These are phyloP conservation scores for Copidosoma aretas DNA, from an alignment of 2,888 invertebrate genomes.

Conservation along the genomic window DNA sequence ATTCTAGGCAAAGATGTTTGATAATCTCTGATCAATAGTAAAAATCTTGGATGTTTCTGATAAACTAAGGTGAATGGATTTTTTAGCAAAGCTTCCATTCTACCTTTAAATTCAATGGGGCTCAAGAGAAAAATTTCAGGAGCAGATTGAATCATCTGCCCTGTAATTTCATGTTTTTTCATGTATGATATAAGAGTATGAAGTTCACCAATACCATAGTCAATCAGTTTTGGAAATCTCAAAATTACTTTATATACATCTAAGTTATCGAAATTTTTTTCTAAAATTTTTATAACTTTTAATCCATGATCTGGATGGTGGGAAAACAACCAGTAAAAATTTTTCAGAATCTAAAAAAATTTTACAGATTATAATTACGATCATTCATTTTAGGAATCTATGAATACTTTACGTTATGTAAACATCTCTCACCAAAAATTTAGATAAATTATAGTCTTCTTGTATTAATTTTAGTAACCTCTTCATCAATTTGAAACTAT, in stretches of 20 bases:
- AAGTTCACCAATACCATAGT: conserved; percentile 67
- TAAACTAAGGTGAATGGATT: conserved; percentile 70
- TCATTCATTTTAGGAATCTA: not conserved
- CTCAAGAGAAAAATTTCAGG: conserved; percentile 69
- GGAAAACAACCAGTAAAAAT: conserved; percentile 69
- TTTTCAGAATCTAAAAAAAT: conserved; percentile 63
- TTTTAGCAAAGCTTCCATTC: conserved; percentile 67
- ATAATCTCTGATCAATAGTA: conserved; percentile 64
- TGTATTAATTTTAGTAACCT: conserved; percentile 67
- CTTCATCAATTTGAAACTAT: conserved; percentile 65
- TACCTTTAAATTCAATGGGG: conserved; percentile 66
- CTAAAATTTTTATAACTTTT: conserved; percentile 66
- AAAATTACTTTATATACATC: conserved; percentile 64
- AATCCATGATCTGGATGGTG: conserved; percentile 68
- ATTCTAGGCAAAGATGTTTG: conserved; percentile 64
- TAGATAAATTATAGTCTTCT: conserved; percentile 66
- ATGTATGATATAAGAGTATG: conserved; percentile 67
- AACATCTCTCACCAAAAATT: conserved; percentile 52
- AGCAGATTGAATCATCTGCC: conserved; percentile 65
- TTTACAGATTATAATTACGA: not conserved
- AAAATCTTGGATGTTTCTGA: conserved; percentile 68
- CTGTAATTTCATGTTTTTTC: conserved; percentile 64
- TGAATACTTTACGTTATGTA: conserved; percentile 1
- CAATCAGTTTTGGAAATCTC: conserved; percentile 70
- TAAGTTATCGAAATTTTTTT: conserved; percentile 63